phyloP scores from a whole-genome alignment of 30 jellyfish, hydroid and myxozoan genomes.

The Nemopilema nomurai region DNA sequence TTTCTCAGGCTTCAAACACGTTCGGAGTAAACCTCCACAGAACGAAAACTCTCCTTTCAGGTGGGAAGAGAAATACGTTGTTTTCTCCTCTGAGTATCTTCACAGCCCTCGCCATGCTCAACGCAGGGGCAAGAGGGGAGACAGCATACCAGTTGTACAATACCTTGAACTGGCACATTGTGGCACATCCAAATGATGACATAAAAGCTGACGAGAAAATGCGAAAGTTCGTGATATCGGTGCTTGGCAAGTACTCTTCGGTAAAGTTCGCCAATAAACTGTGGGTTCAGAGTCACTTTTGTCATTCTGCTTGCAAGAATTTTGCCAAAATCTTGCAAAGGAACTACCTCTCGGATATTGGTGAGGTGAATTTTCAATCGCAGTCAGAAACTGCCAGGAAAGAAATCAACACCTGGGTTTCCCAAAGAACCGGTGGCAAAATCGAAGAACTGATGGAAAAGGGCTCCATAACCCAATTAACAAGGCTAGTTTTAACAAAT shows the following conservation, averaged over 20 bases:
- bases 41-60: conserved; percentile 37
- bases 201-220: conserved; percentile 24
- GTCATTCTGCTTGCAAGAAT: conserved; percentile 14
- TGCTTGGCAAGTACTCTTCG: neutral
- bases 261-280: conserved; percentile 51
- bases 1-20: conserved; percentile 54
- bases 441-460: conserved; percentile 50
- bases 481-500: conserved; percentile 61
- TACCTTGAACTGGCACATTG: conserved; percentile 42
- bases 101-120: conserved; percentile 68
- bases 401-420: conserved; percentile 67
- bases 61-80: conserved; percentile 43
- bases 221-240: conserved; percentile 21
- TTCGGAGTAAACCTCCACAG: conserved; percentile 57
- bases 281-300: conserved; percentile 61
- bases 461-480: conserved; percentile 38
- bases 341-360: conserved; percentile 35
- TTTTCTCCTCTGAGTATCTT: conserved; percentile 62
- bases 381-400: conserved; percentile 38
- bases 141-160: conserved; percentile 51
- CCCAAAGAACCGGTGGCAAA: conserved; percentile 39
- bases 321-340: conserved; percentile 18
- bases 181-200: conserved; percentile 41
- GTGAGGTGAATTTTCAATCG: conserved; percentile 35
- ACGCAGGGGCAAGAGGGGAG: conserved; percentile 56